phyloP scores from a whole-genome alignment of 1,140 invertebrate genomes.

The Heliothis subflexa region DNA sequence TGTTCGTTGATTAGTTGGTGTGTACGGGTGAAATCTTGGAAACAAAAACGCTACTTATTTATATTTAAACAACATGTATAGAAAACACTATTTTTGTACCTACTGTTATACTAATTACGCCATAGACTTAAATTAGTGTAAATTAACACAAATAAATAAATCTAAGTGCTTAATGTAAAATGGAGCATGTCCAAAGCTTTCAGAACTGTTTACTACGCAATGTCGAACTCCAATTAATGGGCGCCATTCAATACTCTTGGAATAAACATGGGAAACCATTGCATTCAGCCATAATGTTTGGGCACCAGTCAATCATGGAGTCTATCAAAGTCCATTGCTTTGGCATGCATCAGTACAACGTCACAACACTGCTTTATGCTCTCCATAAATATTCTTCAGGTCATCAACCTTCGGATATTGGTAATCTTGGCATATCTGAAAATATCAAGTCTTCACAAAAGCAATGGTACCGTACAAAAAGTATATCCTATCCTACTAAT shows the following conservation, averaged over 20 bases:
- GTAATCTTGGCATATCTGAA: no score
- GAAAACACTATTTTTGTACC: no score
- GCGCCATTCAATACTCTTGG: neutral
- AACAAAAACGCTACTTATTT: no score
- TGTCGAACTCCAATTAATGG: neutral
- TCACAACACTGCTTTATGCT: slow-evolving; percentile 4
- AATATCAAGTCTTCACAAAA: no score
- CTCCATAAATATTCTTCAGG: neutral
- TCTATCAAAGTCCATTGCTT: slow-evolving; percentile 25
- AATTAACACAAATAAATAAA: neutral
- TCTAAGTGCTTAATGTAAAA: neutral
- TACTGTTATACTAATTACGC: no score
- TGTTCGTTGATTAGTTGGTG: no score
- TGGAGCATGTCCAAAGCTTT: neutral
- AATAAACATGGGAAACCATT: neutral
- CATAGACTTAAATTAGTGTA: neutral
- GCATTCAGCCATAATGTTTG: slow-evolving; percentile 3
- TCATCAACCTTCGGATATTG: neutral
- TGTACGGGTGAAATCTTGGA: no score
- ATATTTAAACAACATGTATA: no score
- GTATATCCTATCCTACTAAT: no score
- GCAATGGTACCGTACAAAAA: no score
- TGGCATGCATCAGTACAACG: neutral
- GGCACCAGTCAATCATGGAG: neutral
- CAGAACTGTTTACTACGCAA: neutral